These are phyloP conservation scores for Bradypodion pumilum DNA, from an alignment of 2,797 vertebrate species.

Conservation along the genomic window DNA sequence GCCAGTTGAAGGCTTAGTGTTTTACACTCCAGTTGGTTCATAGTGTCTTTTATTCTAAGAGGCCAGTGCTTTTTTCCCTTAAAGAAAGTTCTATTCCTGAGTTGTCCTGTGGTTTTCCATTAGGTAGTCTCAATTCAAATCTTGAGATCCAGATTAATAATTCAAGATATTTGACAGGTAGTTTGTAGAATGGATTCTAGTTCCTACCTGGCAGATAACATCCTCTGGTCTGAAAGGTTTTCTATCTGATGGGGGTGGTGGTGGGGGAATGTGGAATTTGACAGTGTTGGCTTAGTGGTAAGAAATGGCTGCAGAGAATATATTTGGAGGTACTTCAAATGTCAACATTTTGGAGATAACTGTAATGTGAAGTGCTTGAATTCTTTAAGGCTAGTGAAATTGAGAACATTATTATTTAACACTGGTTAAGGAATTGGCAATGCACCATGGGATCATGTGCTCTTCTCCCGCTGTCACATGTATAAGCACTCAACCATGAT, in stretches of 20 bases:
- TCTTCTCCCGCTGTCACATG: not conserved
- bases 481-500: not conserved
- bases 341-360: not conserved
- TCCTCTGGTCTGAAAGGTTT: not conserved
- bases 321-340: not conserved
- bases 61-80: no score
- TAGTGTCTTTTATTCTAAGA: not conserved
- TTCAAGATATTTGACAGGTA: not conserved
- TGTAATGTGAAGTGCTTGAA: not conserved
- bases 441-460: not conserved
- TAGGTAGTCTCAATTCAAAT: not conserved
- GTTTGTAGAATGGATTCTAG: not conserved
- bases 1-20: not conserved
- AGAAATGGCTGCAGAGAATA: not conserved
- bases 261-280: not conserved
- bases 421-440: not conserved
- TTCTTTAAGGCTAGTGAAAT: not conserved
- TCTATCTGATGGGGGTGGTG: not conserved
- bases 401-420: not conserved
- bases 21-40: not conserved
- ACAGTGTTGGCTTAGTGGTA: not conserved
- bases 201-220: not conserved
- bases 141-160: not conserved
- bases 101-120: not conserved
- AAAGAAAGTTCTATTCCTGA: not conserved